Evolutionary conservation across 2,888 invertebrate genomes (phyloP).

Genomic region (Drosophila nr. perissopoda): DNA sequence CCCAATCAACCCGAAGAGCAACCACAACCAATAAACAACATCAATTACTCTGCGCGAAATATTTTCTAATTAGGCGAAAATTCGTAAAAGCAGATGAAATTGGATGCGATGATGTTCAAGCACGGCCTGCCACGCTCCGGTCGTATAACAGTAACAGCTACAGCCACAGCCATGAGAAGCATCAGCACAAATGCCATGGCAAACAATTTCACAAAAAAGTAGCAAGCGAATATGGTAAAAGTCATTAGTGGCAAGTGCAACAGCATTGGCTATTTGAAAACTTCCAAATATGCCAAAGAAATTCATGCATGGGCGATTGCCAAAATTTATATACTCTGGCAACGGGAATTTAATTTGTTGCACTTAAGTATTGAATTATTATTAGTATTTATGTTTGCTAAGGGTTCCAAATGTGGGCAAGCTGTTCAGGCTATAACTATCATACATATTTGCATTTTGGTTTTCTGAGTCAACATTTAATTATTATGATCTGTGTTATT

Average conservation of each 20-base stretch:
- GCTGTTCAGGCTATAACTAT: not conserved
- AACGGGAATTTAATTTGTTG: not conserved
- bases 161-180: not conserved
- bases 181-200: slow-evolving; percentile 30
- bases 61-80: slow-evolving; percentile 69
- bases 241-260: slow-evolving; percentile 76
- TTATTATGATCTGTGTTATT: not conserved
- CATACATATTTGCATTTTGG: not conserved
- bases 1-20: not conserved
- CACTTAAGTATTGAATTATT: not conserved
- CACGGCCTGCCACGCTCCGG: too few relatives aligned
- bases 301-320: slow-evolving; percentile 25
- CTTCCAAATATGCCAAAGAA: slow-evolving; percentile 15
- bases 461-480: not conserved
- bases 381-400: not conserved
- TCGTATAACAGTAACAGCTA: not conserved
- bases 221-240: slow-evolving; percentile 73
- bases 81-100: slow-evolving; percentile 44
- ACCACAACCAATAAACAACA: slow-evolving; percentile 58
- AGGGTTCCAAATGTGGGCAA: not conserved
- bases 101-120: slow-evolving; percentile 17
- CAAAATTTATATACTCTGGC: not conserved
- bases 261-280: not conserved
- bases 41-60: slow-evolving; percentile 56
- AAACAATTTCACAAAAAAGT: slow-evolving; percentile 47